Percentiles rank a stretch among this genome's conserved stretches.
These are phyloP conservation scores for Kuschelorhynchus macadamiae DNA, from an alignment of 2,888 invertebrate genomes.

Conservation along the genomic window DNA sequence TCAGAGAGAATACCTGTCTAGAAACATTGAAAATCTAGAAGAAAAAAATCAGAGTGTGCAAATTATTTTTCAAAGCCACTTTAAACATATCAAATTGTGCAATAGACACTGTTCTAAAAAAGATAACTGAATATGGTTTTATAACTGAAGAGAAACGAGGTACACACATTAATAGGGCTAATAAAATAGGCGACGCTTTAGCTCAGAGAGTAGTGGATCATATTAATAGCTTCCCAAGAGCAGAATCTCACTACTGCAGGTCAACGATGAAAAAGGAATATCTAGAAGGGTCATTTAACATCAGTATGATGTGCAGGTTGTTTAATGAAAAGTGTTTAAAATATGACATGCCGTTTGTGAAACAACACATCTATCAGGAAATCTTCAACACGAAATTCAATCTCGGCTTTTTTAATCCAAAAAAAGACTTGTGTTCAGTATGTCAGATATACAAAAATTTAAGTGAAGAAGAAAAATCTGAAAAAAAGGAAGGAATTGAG, in stretches of 20 bases:
- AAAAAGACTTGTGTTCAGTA: conserved; percentile 6
- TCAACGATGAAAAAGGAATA: background rate
- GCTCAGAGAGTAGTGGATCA: conserved; percentile 1
- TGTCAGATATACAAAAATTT: conserved; percentile 7
- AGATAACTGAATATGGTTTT: conserved; percentile 2
- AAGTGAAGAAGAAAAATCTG: background rate
- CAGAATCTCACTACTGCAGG: conserved; percentile 7
- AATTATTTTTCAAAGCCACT: background rate
- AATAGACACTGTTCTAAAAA: conserved; percentile 15
- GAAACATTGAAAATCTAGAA: conserved; percentile 8
- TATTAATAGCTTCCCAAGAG: conserved; percentile 15
- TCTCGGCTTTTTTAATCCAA: conserved; percentile 6
- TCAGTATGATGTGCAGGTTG: conserved; percentile 3
- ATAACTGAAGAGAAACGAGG: conserved; percentile 5
- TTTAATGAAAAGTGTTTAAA: conserved; percentile 9
- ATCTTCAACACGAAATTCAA: conserved; percentile 16
- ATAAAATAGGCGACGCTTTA: background rate
- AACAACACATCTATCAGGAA: background rate
- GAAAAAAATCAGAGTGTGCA: conserved; percentile 17
- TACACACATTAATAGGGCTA: conserved; percentile 2
- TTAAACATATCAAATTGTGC: conserved; percentile 2
- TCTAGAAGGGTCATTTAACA: conserved; percentile 7
- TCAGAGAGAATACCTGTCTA: conserved; percentile 3
- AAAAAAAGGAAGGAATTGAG: background rate
- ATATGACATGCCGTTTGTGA: background rate